Evolutionary conservation across 1,140 invertebrate genomes (phyloP).

Genomic region (Monomorium pharaonis): DNA sequence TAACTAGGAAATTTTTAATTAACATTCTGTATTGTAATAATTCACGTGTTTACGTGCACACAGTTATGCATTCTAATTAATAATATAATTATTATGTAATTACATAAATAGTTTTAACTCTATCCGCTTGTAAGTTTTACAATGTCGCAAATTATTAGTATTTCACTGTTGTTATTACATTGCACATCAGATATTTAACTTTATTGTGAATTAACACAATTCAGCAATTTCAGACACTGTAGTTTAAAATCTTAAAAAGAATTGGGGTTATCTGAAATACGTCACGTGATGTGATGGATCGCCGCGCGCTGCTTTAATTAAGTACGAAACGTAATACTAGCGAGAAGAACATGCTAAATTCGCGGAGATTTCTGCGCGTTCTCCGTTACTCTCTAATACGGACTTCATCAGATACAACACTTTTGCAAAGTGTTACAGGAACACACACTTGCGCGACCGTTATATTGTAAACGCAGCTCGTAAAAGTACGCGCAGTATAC

Average conservation of each 20-base stretch:
- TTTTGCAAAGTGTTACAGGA: constrained; percentile 22
- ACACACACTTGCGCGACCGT: neutral
- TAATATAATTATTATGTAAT: neutral
- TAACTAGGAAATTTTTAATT: neutral
- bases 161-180: neutral
- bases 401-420: neutral
- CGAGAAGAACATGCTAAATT: neutral
- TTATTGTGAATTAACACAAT: no score
- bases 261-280: constrained; percentile 11
- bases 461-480: neutral
- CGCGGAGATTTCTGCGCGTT: neutral
- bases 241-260: neutral
- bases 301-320: constrained; percentile 2
- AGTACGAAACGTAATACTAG: neutral
- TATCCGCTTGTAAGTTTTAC: neutral
- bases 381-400: neutral
- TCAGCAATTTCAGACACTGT: neutral
- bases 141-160: no score
- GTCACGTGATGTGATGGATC: neutral
- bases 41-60: neutral
- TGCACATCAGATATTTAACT: neutral
- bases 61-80: neutral
- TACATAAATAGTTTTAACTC: neutral
- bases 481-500: neutral
- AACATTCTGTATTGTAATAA: neutral